Percentiles rank a stretch among this genome's conserved stretches.
phyloP scores from a whole-genome alignment of 2,888 invertebrate species.

The Drosophila lutescens region DNA sequence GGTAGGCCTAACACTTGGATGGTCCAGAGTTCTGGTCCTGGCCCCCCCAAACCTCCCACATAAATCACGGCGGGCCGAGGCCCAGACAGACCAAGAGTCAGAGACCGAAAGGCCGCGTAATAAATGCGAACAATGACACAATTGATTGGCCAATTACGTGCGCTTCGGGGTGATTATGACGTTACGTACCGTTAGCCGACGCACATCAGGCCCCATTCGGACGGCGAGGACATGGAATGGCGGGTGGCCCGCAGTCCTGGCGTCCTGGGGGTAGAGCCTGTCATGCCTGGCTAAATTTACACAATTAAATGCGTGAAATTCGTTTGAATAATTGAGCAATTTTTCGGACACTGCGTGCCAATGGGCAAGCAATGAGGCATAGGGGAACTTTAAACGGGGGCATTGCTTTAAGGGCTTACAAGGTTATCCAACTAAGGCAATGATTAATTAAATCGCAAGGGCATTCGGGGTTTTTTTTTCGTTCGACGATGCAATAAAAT shows the following conservation, averaged over 20 bases:
- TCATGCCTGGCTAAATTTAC: slow-evolving; percentile 77
- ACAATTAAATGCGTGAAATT: slow-evolving; percentile 81
- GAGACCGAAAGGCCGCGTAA: slow-evolving; percentile 68
- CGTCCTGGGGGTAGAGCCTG: slow-evolving; percentile 48
- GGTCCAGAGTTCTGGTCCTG: not conserved
- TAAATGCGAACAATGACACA: slow-evolving; percentile 77
- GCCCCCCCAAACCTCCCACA: slow-evolving; percentile 38
- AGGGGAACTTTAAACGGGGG: slow-evolving; percentile 8
- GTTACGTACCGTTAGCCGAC: slow-evolving; percentile 75
- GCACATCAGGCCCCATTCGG: slow-evolving; percentile 34
- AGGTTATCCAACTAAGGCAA: not conserved
- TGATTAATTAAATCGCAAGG: slow-evolving; percentile 8
- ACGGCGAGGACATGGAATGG: not conserved
- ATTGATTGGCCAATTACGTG: slow-evolving; percentile 85
- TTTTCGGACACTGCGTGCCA: slow-evolving; percentile 52
- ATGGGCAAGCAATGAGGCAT: slow-evolving; percentile 8
- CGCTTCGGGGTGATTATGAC: slow-evolving; percentile 82
- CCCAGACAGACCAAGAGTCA: slow-evolving; percentile 47
- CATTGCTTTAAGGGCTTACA: slow-evolving; percentile 14
- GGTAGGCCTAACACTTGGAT: slow-evolving; percentile 59
- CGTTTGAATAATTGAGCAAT: slow-evolving; percentile 80
- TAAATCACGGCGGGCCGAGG: slow-evolving; percentile 72
- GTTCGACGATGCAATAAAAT: slow-evolving; percentile 45
- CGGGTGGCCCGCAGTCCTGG: slow-evolving; percentile 15
- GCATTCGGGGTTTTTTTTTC: not conserved